Evolutionary conservation across 2,797 vertebrate species (phyloP).

Genomic region (Sciurus vulgaris): DNA sequence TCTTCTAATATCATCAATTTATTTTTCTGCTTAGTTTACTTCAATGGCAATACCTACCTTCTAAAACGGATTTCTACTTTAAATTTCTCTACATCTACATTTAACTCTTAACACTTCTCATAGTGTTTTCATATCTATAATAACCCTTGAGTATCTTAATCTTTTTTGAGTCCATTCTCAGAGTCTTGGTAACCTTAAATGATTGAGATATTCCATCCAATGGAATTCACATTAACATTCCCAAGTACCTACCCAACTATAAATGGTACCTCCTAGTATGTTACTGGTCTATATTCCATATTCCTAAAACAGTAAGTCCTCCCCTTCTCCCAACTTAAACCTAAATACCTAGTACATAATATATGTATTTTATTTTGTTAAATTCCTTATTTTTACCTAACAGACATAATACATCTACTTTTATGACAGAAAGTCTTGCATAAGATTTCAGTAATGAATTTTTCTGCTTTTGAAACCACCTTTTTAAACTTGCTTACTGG

Average conservation of each 20-base stretch:
- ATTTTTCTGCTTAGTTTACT: slow-evolving; percentile 59
- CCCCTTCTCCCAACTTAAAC: slow-evolving; percentile 15
- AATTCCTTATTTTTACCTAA: slow-evolving; percentile 48
- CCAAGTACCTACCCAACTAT: neutral
- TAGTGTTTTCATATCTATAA: slow-evolving; percentile 6
- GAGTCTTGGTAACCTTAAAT: slow-evolving; percentile 16
- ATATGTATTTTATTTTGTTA: neutral
- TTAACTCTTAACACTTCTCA: slow-evolving; percentile 31
- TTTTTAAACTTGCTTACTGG: slow-evolving; percentile 52
- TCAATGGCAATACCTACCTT: slow-evolving; percentile 39
- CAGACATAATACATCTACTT: neutral
- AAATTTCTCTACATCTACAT: slow-evolving; percentile 55
- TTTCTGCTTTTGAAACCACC: slow-evolving; percentile 11
- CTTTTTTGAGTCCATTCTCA: neutral
- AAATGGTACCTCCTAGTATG: neutral
- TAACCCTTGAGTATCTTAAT: slow-evolving; percentile 34
- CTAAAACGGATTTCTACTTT: slow-evolving; percentile 58
- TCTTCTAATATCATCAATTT: slow-evolving; percentile 45
- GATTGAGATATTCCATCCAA: slow-evolving; percentile 30
- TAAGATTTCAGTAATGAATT: slow-evolving; percentile 22
- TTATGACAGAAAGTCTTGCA: slow-evolving; percentile 34
- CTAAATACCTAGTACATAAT: neutral
- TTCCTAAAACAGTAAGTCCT: neutral
- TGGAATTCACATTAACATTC: slow-evolving; percentile 4
- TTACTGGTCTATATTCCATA: neutral